Base-by-base conservation (phyloP, 2,888 invertebrate genomes). In the Drosophila nr. perissopoda region DNA sequence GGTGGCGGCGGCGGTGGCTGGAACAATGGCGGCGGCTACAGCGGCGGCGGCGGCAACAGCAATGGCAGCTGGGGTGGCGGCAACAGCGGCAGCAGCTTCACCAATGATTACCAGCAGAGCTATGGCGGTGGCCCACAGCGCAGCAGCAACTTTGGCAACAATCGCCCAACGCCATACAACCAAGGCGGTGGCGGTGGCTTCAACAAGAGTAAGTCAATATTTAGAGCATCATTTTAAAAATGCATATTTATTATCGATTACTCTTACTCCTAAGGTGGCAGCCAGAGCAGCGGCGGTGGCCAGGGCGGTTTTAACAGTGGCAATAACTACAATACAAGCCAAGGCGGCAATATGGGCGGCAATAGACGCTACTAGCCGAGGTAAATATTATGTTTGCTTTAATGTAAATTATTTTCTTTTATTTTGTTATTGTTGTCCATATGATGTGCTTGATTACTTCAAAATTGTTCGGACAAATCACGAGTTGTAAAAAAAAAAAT, bases 101-200 rank as follows among this genome's bases (percentile, higher is more conserved):
- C 88, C 51, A 94, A 95, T 59, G 96, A 96, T 59, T 97, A 98
- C 92, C 97, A 97, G 87, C 97, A 97, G 92, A 95, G 95, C 71
- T 97, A 96, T 90, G 95, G 96, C 1, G 98, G 97, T 42, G 98
- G 98, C 1, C 97, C 98, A 0, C 95, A 97, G 93, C 95, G 98
- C 78, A 95, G 94, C 90, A 92, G 85, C 62, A 90, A 91, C 64
- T 91, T 91, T 70, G 90, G 91, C 42, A 90, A 83, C 63, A 92
- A 76, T 66, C 91, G 92, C 1, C 90, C 92, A 33, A 89, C 92
- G n/a, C 92, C 92, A 0, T 92, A 92, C 64, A 82, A 75, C 48
- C 90, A 90, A 76, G 82, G 89, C 38, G 85, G 83, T 38, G 82
- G 83, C 27, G 67, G 68, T 18, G 87, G 91, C 25, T 91, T 90